Base-by-base conservation (phyloP, 1,140 invertebrate species). In the Sinella curviseta region DNA sequence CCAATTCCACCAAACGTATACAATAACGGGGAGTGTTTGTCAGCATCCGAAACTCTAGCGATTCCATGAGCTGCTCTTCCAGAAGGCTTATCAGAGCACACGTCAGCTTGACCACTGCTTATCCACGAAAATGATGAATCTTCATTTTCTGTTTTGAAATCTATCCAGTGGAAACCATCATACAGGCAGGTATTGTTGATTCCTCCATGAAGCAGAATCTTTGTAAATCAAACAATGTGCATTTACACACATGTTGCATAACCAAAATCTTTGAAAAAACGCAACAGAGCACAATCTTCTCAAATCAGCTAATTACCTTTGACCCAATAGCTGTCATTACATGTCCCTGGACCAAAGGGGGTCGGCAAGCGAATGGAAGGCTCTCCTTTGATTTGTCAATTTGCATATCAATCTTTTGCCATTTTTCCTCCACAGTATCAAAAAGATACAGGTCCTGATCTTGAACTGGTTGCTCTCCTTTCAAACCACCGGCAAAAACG, bases 1-100 rank as follows among this genome's bases (percentile, higher is more conserved):
- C 31, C 31, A 8, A 74, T 14, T 30, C 70, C 70, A 31, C 70
- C 70, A 36, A 74, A 74, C 3, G 26, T 74, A 30, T 74, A 74
- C 12, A 74, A 26, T 8, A 65, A n/a, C 14, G 57, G 14, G 3
- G 57, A 65, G 26, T 33, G 4, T 33, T 31, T 34, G 4, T 34
- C 14, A 8, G 31, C 70, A 33, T 74, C 34, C 24, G 30, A 74
- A 31, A 74, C 4, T 14, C 26, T 28, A 3, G 70, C 70, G 12
- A 74, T 28, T 74, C 70, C 70, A 74, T 74, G 70, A 34, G 70
- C 70, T 8, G 70, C 70, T 74, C 70, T 12, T 33, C 4, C 70
- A 16, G 70, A 26, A 8, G 70, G 70, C 24, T n/a, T 65, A 8
- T 65, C 16, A n/a, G 3, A 4, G 57, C 14, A 31, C 2, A 34